A percentile compares a stretch with the other conserved stretches of the same genome.
phyloP scores from a whole-genome alignment of 2,113 vertebrate genomes.

The Callionymus lyra region DNA sequence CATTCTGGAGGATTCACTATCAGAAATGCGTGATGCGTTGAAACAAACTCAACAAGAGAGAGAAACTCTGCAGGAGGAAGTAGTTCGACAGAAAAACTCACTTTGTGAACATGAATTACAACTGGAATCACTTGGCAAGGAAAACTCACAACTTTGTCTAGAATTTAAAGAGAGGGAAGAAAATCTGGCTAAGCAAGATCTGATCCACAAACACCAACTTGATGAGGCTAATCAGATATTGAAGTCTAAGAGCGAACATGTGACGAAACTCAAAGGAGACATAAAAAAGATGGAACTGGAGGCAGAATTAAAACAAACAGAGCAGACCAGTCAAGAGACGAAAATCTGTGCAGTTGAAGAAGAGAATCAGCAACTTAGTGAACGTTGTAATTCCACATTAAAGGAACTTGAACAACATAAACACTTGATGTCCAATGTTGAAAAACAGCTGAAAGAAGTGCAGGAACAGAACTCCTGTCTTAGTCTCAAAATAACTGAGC shows the following conservation, averaged over 20 bases:
- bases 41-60: slow-evolving; percentile 54
- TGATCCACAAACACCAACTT: slow-evolving; percentile 50
- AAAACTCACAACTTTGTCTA: slow-evolving; percentile 38
- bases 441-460: slow-evolving; percentile 19
- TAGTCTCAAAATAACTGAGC: slow-evolving; percentile 41
- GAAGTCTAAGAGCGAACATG: slow-evolving; percentile 37
- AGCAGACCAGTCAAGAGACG: slow-evolving; percentile 42
- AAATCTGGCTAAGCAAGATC: slow-evolving; percentile 40
- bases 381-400: slow-evolving; percentile 45
- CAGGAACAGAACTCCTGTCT: slow-evolving; percentile 30
- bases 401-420: slow-evolving; percentile 47
- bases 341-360: slow-evolving; percentile 42
- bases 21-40: slow-evolving; percentile 40
- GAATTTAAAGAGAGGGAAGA: slow-evolving; percentile 55
- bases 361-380: slow-evolving; percentile 59
- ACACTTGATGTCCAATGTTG: slow-evolving; percentile 43
- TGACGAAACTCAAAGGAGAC: slow-evolving; percentile 49
- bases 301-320: slow-evolving; percentile 30
- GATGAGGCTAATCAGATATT: slow-evolving; percentile 40
- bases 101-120: slow-evolving; percentile 44
- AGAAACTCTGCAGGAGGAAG: slow-evolving; percentile 41
- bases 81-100: slow-evolving; percentile 28
- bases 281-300: slow-evolving; percentile 49
- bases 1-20: slow-evolving; percentile 45
- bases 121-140: slow-evolving; percentile 43